phyloP scores from a whole-genome alignment of 2,888 invertebrate species.

The Epistrophe grossulariae region DNA sequence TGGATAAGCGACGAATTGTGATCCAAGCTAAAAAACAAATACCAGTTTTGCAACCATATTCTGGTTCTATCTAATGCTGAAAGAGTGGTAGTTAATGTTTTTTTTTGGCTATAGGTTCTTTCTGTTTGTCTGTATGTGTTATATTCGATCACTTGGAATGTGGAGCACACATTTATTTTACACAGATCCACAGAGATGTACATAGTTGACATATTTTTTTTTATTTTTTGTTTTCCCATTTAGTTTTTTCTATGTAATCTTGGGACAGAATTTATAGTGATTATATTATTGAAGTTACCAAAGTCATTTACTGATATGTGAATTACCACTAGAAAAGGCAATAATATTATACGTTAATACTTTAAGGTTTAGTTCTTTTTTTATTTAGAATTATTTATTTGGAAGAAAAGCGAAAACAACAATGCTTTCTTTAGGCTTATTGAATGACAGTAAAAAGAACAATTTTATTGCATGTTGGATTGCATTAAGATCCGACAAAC shows the following conservation, averaged over 20 bases:
- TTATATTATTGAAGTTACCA: conserved; percentile 51
- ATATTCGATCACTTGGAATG: conserved; percentile 62
- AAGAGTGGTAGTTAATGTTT: too few species aligned
- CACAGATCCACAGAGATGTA: conserved; percentile 59
- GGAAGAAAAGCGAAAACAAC: background rate
- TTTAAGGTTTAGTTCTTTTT: background rate
- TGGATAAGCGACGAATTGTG: conserved; percentile 74
- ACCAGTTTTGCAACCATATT: conserved; percentile 48
- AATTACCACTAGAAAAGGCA: background rate
- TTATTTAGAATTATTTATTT: background rate
- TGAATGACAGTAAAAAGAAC: background rate
- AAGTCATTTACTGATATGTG: conserved; percentile 9
- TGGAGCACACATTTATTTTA: conserved; percentile 56
- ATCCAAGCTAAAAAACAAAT: conserved; percentile 68
- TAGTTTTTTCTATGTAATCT: conserved; percentile 62
- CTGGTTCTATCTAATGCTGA: background rate
- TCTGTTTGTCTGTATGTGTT: conserved; percentile 30
- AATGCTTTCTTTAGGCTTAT: background rate
- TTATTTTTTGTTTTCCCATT: background rate
- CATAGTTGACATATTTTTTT: conserved; percentile 40
- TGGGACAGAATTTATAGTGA: conserved; percentile 68
- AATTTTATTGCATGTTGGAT: background rate
- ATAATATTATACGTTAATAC: background rate
- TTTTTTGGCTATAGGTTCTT: conserved; percentile 2
- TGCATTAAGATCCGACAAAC: too few species aligned